Evolutionary conservation across 2,113 vertebrate genomes (phyloP).

Genomic region (Arizona elegans): DNA sequence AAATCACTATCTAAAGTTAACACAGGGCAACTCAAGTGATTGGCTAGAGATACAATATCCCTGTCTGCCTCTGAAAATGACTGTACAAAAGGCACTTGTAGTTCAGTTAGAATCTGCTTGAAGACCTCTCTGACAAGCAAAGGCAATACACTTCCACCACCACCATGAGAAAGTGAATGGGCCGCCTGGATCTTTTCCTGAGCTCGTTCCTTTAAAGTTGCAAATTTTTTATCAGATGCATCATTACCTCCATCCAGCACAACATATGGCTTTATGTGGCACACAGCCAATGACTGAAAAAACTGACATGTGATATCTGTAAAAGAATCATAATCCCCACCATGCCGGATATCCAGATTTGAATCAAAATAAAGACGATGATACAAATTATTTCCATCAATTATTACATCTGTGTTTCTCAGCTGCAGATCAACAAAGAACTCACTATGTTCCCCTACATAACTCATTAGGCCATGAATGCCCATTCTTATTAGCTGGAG

Average conservation of each 20-base stretch:
- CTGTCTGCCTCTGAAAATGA: conserved; percentile 88
- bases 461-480: conserved; percentile 81
- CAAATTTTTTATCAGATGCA: conserved; percentile 83
- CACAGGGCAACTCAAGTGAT: conserved; percentile 87
- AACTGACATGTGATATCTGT: conserved; percentile 70
- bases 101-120: conserved; percentile 77
- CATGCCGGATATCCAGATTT: conserved; percentile 75
- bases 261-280: conserved; percentile 81
- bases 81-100: conserved; percentile 80
- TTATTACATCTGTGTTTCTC: conserved; percentile 78
- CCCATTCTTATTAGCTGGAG: conserved; percentile 74
- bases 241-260: conserved; percentile 89
- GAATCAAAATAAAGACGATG: conserved; percentile 80
- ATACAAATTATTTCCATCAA: conserved; percentile 89
- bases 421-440: conserved; percentile 80
- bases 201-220: conserved; percentile 76
- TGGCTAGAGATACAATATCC: conserved; percentile 87
- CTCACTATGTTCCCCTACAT: conserved; percentile 74
- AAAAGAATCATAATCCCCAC: conserved; percentile 88
- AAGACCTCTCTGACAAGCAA: conserved; percentile 81
- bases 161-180: conserved; percentile 71
- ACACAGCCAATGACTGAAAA: conserved; percentile 75
- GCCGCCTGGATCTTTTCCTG: conserved; percentile 80
- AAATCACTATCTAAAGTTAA: conserved; percentile 93
- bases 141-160: conserved; percentile 77